Evolutionary conservation across 2,113 vertebrate genomes (phyloP).

Genomic region (Hemiprocne comata): DNA sequence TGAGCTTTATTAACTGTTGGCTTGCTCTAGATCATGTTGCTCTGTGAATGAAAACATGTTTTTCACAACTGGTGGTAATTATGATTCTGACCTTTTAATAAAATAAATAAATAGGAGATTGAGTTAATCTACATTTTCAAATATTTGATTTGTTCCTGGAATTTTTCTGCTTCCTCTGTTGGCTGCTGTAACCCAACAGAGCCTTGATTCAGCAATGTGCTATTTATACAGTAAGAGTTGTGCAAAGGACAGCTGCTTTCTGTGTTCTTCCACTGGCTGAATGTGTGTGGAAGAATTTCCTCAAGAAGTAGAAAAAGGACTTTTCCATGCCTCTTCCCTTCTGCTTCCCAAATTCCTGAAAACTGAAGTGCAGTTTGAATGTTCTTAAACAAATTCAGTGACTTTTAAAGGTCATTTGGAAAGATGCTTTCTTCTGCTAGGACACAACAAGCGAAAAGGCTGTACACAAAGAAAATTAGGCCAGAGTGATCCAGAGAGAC

Average conservation of each 20-base stretch:
- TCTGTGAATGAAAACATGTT: not conserved
- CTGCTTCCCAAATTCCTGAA: not conserved
- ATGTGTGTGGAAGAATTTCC: not conserved
- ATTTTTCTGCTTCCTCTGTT: not conserved
- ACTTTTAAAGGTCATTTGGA: not conserved
- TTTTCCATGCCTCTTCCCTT: not conserved
- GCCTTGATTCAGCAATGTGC: not conserved
- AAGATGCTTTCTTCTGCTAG: not conserved
- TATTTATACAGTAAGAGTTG: not conserved
- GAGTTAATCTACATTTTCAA: slow-evolving; percentile 11
- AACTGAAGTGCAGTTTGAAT: not conserved
- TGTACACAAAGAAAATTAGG: not conserved
- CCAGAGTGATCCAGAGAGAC: not conserved
- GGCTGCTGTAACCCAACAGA: not conserved
- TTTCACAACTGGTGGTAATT: not conserved
- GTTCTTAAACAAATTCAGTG: not conserved
- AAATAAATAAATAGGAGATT: not conserved
- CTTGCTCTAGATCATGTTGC: not conserved
- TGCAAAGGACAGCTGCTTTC: not conserved
- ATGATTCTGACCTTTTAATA: not conserved
- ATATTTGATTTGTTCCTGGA: slow-evolving; percentile 49
- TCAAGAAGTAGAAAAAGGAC: not conserved
- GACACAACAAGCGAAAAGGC: not conserved
- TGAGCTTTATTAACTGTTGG: not conserved
- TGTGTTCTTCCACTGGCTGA: not conserved